A percentile compares a stretch with the other conserved stretches of the same genome.
These are phyloP conservation scores for Rhegmatorhina hoffmannsi DNA, from an alignment of 2,113 vertebrate genomes.

Conservation along the genomic window DNA sequence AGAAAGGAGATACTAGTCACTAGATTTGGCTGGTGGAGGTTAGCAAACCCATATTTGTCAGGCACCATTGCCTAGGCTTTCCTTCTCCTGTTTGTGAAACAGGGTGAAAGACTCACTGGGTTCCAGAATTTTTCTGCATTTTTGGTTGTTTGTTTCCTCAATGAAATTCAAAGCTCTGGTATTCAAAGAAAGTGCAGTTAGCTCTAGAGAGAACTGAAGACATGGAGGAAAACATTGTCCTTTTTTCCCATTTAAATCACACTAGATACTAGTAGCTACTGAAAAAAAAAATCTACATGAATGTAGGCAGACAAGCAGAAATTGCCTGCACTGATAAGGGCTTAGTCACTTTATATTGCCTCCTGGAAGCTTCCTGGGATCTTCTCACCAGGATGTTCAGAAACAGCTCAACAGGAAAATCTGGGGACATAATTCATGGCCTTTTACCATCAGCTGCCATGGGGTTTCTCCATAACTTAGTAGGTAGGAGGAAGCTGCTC, in stretches of 20 bases:
- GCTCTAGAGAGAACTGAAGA: neutral
- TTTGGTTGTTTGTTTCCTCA: slow-evolving; percentile 19
- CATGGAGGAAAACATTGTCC: neutral
- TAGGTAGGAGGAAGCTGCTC: neutral
- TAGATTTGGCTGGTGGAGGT: neutral
- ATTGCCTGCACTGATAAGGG: neutral
- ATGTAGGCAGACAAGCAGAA: neutral
- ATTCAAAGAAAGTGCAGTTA: neutral
- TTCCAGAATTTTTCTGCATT: neutral
- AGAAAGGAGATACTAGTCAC: neutral
- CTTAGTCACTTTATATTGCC: neutral
- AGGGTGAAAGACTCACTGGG: neutral
- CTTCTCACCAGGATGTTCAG: neutral
- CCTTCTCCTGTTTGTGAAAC: neutral
- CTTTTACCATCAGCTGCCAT: neutral
- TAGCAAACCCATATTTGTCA: neutral
- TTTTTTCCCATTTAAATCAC: neutral
- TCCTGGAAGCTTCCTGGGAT: neutral
- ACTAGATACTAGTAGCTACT: neutral
- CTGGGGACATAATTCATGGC: neutral
- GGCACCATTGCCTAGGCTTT: neutral
- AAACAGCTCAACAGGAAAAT: neutral
- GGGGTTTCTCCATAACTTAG: neutral
- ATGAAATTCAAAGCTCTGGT: neutral
- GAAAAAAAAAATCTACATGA: neutral